Conservation (phyloP, 2,888 invertebrate species). For the Teleiodes luculella region DNA sequence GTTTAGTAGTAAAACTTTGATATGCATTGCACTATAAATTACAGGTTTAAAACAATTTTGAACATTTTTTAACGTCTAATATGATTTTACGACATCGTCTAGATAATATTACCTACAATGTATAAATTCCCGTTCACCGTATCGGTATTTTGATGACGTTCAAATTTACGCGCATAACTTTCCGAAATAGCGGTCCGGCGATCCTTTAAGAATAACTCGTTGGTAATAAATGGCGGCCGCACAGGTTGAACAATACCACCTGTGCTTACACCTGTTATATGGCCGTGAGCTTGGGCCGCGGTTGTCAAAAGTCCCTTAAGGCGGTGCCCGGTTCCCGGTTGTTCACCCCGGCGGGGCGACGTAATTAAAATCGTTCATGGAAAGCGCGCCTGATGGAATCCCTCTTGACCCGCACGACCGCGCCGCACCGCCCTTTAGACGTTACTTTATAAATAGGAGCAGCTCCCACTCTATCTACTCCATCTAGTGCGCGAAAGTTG, state of each 20-base stretch:
- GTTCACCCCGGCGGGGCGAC: constrained; percentile 44
- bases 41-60: neutral
- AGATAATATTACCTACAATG: neutral
- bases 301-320: constrained; percentile 50
- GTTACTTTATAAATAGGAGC: constrained; percentile 70
- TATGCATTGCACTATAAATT: neutral
- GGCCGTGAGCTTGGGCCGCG: constrained; percentile 28
- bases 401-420: constrained; percentile 70
- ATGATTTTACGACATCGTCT: neutral
- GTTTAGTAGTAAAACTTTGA: neutral
- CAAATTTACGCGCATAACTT: neutral
- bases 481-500: constrained; percentile 6
- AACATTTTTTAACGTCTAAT: neutral
- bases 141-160: neutral
- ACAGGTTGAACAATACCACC: constrained; percentile 27
- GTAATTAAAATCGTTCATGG: constrained; percentile 78
- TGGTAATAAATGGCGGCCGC: constrained; percentile 9
- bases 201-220: constrained; percentile 1
- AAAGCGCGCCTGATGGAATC: constrained; percentile 73
- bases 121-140: neutral
- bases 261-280: constrained; percentile 43
- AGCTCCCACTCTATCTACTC: constrained; percentile 14
- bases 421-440: constrained; percentile 62
- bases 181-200: constrained; percentile 1
- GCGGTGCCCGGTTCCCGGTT: constrained; percentile 2